A percentile compares a stretch with the other conserved stretches of the same genome.
phyloP scores from a whole-genome alignment of 2,113 vertebrate species.

The Cacatua alba region DNA sequence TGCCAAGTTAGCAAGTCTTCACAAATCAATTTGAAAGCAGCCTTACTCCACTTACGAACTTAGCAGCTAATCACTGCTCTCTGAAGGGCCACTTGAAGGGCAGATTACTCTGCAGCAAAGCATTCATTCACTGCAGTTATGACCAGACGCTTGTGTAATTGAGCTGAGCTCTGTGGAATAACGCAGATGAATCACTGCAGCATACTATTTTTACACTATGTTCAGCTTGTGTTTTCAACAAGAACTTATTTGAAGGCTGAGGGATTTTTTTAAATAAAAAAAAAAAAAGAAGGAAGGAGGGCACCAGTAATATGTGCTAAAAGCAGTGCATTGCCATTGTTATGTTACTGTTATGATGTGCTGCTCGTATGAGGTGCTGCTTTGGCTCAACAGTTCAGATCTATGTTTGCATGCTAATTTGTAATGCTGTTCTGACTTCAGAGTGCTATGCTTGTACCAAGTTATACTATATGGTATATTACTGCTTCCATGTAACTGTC shows the following conservation, averaged over 20 bases:
- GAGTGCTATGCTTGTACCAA: background rate
- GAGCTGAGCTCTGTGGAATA: constrained; percentile 63
- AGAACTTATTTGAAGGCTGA: constrained; percentile 38
- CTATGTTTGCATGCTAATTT: background rate
- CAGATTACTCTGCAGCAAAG: constrained; percentile 65
- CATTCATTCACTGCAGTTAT: constrained; percentile 62
- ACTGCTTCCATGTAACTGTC: background rate
- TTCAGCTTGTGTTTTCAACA: constrained; percentile 16
- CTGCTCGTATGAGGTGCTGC: background rate
- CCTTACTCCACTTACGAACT: constrained; percentile 64
- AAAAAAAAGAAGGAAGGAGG: background rate
- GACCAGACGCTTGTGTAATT: constrained; percentile 53
- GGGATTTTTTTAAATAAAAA: background rate
- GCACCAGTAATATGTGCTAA: background rate
- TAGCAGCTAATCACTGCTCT: constrained; percentile 66
- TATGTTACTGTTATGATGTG: background rate
- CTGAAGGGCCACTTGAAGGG: constrained; percentile 69
- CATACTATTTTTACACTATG: constrained; percentile 41
- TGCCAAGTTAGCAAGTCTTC: constrained; percentile 70
- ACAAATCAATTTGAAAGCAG: constrained; percentile 68
- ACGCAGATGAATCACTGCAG: constrained; percentile 59
- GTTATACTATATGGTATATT: background rate
- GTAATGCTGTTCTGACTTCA: background rate
- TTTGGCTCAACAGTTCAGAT: background rate
- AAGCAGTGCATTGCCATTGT: background rate